phyloP scores from a whole-genome alignment of 2,888 invertebrate genomes.

The Ypsolopha scabrella region DNA sequence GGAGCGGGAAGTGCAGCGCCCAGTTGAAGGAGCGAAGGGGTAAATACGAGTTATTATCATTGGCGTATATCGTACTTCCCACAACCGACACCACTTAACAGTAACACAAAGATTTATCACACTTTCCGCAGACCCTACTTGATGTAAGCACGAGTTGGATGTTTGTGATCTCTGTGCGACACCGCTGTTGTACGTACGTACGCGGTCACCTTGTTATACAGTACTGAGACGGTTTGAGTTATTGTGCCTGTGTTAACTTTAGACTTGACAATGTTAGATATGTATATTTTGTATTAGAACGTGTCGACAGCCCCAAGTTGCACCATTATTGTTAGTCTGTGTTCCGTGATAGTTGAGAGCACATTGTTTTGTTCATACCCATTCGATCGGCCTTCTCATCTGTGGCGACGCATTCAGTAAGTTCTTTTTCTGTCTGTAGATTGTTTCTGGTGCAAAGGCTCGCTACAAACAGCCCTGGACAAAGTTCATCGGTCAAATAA shows the following conservation, averaged over 20 bases:
- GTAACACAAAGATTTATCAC: not conserved
- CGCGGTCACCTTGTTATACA: too few relatives aligned
- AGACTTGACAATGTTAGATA: too few relatives aligned
- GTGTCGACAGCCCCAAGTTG: too few relatives aligned
- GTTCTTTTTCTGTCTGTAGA: not conserved
- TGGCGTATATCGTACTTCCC: not conserved
- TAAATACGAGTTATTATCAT: not conserved
- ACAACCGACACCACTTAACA: not conserved
- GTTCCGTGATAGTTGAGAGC: not conserved
- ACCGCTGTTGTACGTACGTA: not conserved
- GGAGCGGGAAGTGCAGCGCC: too few relatives aligned
- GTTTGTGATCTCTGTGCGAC: not conserved
- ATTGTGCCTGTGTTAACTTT: too few relatives aligned
- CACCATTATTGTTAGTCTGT: not conserved
- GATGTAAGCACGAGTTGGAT: not conserved
- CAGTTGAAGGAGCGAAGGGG: too few relatives aligned
- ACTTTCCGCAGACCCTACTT: not conserved
- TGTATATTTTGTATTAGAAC: too few relatives aligned
- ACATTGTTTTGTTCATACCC: slow-evolving; percentile 23
- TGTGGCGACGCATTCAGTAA: slow-evolving; percentile 9
- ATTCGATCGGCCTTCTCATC: slow-evolving; percentile 9
- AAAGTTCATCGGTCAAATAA: slow-evolving; percentile 27
- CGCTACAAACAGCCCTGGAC: slow-evolving; percentile 52
- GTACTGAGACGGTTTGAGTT: too few relatives aligned
- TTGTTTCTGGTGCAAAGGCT: slow-evolving; percentile 36